A percentile compares a stretch with the other conserved stretches of the same genome.
These are phyloP conservation scores for Channa argus DNA, from an alignment of 2,113 vertebrate genomes.

Conservation along the genomic window DNA sequence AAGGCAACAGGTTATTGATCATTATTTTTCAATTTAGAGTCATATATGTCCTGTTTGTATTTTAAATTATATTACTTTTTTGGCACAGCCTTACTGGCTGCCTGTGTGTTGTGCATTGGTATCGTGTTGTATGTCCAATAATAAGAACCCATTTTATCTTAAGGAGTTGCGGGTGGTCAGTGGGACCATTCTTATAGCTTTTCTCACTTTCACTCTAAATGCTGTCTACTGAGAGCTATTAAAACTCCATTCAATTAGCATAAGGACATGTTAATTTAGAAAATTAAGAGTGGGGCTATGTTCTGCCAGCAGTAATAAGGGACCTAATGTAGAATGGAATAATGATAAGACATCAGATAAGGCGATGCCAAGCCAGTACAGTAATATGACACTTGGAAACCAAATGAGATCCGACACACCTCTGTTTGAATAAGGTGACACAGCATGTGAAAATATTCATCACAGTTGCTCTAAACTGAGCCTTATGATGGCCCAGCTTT, in stretches of 20 bases:
- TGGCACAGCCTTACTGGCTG: not conserved
- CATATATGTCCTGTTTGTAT: not conserved
- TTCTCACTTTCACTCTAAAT: constrained; percentile 32
- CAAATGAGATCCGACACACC: constrained; percentile 39
- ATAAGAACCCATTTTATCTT: constrained; percentile 15
- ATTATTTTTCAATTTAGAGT: constrained; percentile 8
- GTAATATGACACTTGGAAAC: constrained; percentile 34
- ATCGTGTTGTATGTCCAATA: constrained; percentile 17
- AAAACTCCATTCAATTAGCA: constrained; percentile 70
- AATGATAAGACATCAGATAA: constrained; percentile 64
- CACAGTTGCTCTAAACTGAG: constrained; percentile 10
- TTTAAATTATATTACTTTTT: not conserved
- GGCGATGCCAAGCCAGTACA: constrained; percentile 22
- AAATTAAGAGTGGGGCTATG: constrained; percentile 64
- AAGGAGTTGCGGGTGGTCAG: constrained; percentile 4
- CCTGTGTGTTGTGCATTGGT: constrained; percentile 5
- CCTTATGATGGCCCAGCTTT: constrained; percentile 14
- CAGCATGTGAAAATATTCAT: not conserved
- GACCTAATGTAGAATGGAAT: constrained; percentile 53
- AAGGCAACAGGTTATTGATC: constrained; percentile 39
- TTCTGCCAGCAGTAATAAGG: constrained; percentile 59
- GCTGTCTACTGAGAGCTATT: constrained; percentile 64
- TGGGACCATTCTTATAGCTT: constrained; percentile 10
- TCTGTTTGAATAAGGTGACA: constrained; percentile 1
- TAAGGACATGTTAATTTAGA: constrained; percentile 65